These are phyloP conservation scores for Odocoileus hemionus DNA, from an alignment of 2,113 vertebrate species.

Conservation along the genomic window DNA sequence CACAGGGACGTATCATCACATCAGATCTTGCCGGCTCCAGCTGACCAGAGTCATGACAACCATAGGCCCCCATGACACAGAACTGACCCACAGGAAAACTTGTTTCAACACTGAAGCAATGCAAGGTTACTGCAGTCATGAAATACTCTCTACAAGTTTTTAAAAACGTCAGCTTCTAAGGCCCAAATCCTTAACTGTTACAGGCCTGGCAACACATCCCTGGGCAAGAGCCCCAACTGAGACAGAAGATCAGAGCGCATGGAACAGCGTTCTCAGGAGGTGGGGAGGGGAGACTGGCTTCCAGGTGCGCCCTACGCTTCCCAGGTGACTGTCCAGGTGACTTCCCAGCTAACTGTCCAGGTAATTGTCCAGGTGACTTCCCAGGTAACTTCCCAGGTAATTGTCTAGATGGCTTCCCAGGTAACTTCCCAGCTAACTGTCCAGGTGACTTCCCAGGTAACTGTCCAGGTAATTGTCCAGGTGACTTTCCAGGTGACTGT, in stretches of 20 bases:
- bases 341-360: background rate
- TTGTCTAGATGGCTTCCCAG: background rate
- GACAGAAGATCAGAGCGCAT: background rate
- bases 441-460: background rate
- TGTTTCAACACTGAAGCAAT: background rate
- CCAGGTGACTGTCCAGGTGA: too few relatives aligned
- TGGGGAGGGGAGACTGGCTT: background rate
- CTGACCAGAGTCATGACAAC: background rate
- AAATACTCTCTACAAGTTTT: background rate
- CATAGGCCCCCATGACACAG: background rate
- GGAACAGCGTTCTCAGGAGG: background rate
- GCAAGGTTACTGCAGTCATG: background rate
- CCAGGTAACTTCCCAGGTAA: background rate
- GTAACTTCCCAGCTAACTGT: background rate
- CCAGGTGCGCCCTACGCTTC: background rate
- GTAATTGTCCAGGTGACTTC: background rate
- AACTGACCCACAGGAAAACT: background rate
- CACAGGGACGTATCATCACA: background rate
- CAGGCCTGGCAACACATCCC: background rate
- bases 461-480: background rate
- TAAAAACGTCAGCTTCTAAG: background rate
- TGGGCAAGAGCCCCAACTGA: background rate
- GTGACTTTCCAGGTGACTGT: background rate
- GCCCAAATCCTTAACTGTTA: background rate
- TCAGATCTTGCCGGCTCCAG: background rate